Evolutionary conservation across 37 sponge, comb jelly and placozoan genomes (phyloP), one percentile per base, ranked within the genome.

Genomic region (Halichondria panicea): DNA sequence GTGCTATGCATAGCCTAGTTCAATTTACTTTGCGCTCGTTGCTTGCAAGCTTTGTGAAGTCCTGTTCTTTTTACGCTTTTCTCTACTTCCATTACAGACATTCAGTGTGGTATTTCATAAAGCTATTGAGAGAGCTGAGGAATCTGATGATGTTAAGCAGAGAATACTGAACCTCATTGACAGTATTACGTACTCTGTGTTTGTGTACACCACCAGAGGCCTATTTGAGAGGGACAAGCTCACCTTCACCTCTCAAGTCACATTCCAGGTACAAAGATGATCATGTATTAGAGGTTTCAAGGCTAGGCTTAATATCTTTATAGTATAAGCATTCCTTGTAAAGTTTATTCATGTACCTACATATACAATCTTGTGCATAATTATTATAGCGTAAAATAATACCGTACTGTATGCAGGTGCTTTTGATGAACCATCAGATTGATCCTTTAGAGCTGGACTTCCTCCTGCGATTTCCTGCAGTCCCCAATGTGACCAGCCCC

Each of bases 81-180:
- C n/a, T n/a, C n/a, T n/a, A n/a, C 55, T 7, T 43, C 27, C 38
- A 28, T 25, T 61, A 21, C 44, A 89, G 88, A 96, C 99, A 6
- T 98, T 98, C 82, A 98, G 92, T 64, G 99, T 95, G 41, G 96
- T 98, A 55, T 98, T 98, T 73, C 87, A 94, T 77, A 95, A 92
- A 44, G 97, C 99, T 69, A 94, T 98, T 59, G 91, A 98, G 28
- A 72, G 83, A 53, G 96, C 99, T 53, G 89, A 81, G 30, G n/a
- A 69, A 2, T 68, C 88, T 45, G 78, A 84, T 59, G 95, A 93
- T 40, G 85, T 98, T 31, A 98, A 95, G 62, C 65, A 84, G 66
- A 70, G 99, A 31, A 96, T 98, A 4, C 69, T 83, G 28, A 92
- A 89, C 62, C 84, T 98, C 55, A 98, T 98, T 60, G 96, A 98